Conservation (phyloP, 2,888 invertebrate genomes). For the Mayetiola destructor region DNA sequence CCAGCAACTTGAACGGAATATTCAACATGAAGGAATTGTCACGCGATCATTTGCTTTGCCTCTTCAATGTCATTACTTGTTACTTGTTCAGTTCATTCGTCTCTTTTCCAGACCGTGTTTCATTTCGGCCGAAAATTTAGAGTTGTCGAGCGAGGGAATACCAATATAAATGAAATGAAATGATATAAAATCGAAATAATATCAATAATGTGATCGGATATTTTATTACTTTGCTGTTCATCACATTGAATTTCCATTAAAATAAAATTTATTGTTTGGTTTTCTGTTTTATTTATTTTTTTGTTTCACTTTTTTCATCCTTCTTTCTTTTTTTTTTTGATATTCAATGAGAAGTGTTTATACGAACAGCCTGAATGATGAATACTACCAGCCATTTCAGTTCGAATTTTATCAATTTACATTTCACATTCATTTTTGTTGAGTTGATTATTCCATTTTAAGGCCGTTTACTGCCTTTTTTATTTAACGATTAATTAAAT, state of each 20-base stretch:
- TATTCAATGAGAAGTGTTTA: background rate
- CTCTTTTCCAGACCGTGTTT: background rate
- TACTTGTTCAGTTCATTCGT: background rate
- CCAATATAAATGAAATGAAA: background rate
- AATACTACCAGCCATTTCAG: constrained; percentile 6
- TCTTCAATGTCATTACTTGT: background rate
- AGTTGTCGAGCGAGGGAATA: background rate
- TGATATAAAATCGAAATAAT: constrained; percentile 11
- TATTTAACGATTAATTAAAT: constrained; percentile 12
- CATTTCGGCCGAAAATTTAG: background rate
- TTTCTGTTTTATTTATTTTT: background rate
- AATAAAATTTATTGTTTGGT: constrained; percentile 3
- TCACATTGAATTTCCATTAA: constrained; percentile 12
- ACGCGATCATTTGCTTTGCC: background rate
- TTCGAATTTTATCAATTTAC: constrained; percentile 9
- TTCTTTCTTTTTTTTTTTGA: background rate
- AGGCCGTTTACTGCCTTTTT: background rate
- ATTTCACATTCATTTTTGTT: background rate
- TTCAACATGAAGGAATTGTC: constrained; percentile 1
- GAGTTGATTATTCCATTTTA: too few relatives aligned
- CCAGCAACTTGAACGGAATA: background rate
- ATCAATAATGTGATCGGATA: constrained; percentile 12
- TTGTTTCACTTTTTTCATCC: background rate
- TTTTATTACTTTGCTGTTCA: constrained; percentile 3
- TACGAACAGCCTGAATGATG: background rate